These are phyloP conservation scores for Camponotus floridanus DNA, from an alignment of 1,140 invertebrate species.

Conservation along the genomic window DNA sequence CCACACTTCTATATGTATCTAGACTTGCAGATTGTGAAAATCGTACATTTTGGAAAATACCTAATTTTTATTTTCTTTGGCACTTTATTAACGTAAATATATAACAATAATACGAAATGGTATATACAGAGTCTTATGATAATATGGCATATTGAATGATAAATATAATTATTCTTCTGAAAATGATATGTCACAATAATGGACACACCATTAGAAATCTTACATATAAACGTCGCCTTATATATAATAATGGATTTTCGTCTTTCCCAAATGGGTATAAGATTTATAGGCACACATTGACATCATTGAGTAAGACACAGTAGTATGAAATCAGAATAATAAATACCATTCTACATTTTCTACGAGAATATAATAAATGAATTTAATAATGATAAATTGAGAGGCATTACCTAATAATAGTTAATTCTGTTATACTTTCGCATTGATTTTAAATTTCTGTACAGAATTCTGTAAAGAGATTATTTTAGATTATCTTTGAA, in stretches of 20 bases:
- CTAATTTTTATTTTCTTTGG: slow-evolving; percentile 28
- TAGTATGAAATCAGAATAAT: too few species aligned
- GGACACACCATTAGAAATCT: not conserved
- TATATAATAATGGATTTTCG: slow-evolving; percentile 9
- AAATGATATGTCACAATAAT: slow-evolving; percentile 14
- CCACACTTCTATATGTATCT: too few species aligned
- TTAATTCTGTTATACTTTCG: not conserved
- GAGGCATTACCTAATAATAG: too few species aligned
- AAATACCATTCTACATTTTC: too few species aligned
- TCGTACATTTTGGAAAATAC: too few species aligned
- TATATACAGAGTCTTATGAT: slow-evolving; percentile 30
- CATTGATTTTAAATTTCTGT: too few species aligned
- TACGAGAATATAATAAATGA: too few species aligned
- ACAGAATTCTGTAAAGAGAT: slow-evolving; percentile 1
- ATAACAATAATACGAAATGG: slow-evolving; percentile 14
- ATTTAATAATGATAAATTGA: too few species aligned
- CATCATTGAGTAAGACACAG: slow-evolving; percentile 7
- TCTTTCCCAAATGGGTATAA: not conserved
- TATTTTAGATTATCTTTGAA: too few species aligned
- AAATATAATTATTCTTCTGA: not conserved
- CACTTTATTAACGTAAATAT: slow-evolving; percentile 35
- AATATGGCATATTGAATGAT: slow-evolving; percentile 35
- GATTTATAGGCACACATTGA: slow-evolving; percentile 1
- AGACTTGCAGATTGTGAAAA: too few species aligned
- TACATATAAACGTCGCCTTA: not conserved